phyloP scores from a whole-genome alignment of 2,797 vertebrate species.

The Apogon hyalosoma region DNA sequence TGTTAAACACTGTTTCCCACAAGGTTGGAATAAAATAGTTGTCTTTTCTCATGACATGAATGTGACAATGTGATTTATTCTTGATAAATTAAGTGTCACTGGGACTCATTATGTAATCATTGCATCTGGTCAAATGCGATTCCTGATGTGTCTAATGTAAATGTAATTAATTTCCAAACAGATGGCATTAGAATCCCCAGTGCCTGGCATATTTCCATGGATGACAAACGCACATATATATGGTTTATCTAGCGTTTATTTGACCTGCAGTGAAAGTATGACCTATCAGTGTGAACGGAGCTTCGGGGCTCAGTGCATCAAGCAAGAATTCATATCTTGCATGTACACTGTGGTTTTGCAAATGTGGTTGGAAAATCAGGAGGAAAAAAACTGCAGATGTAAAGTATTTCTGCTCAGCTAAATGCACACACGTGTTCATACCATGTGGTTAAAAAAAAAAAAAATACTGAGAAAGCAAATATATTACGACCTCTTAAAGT shows the following conservation, averaged over 20 bases:
- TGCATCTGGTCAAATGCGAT: too few relatives aligned
- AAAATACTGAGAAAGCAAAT: not conserved
- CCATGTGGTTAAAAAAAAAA: not conserved
- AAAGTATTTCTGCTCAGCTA: constrained; percentile 14
- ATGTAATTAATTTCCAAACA: not conserved
- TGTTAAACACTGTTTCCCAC: too few relatives aligned
- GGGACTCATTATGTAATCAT: too few relatives aligned
- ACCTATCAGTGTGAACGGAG: not conserved
- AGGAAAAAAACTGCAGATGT: constrained; percentile 7
- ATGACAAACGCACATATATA: not conserved
- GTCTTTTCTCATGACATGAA: too few relatives aligned
- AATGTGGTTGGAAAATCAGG: constrained; percentile 56
- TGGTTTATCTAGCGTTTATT: constrained; percentile 1
- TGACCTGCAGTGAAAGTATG: not conserved
- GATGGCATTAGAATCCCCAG: not conserved
- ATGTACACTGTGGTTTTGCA: constrained; percentile 45
- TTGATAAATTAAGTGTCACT: too few relatives aligned
- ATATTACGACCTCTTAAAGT: not conserved
- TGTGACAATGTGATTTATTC: too few relatives aligned
- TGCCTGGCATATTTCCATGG: not conserved
- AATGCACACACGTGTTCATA: not conserved
- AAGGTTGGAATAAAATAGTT: too few relatives aligned
- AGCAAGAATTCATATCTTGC: constrained; percentile 9
- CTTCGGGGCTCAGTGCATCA: not conserved
- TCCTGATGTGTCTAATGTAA: too few relatives aligned